Base-by-base conservation (phyloP, 1,140 invertebrate genomes). In the Diorhabda sublineata region DNA sequence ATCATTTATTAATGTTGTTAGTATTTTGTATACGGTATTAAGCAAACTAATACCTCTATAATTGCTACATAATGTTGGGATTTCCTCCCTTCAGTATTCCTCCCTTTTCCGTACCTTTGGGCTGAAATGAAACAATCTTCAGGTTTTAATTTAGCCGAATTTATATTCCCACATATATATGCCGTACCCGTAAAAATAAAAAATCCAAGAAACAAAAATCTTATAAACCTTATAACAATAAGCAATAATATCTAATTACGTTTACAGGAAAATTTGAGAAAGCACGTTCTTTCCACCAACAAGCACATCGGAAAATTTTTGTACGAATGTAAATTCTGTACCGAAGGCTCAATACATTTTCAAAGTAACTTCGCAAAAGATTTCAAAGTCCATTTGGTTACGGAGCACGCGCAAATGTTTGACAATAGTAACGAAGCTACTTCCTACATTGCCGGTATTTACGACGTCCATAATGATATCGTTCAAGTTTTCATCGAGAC, bases 251-350 rank as follows among this genome's bases (percentile, higher is more conserved):
- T 3, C 47, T 52, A 52, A 52, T 52, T 52, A 8, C 2, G 11
- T 77, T 82, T 82, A 11, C 83, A 93, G 88, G 93, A 95, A 79
- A 95, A 95, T 80, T 84, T 96, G 4, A 86, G 93, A 2, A 95
- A 95, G 76, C 94, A 96, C 81, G 87, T 94, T 3, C 78, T 94
- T 0, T 89, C 88, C n/a, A 93, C 91, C 2, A 88, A 85, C 64
- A 87, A 90, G 59, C 94, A 96, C 80, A 84, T 86, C 1, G 92
- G 91, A 3, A 86, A 90, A 75, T 88, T 81, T 67, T 85, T 95
- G 6, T 96, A 95, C 81, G 87, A 90, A 43, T 96, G 93, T 77
- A 82, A 84, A 42, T 81, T 84, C 60, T 92, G 91, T 76, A 60
- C 47, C 45, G 80, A 69, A 71, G 75, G 44, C 66, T 58, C 66